These are phyloP conservation scores for Plagodis dolabraria DNA, from an alignment of 2,888 invertebrate genomes.

Conservation along the genomic window DNA sequence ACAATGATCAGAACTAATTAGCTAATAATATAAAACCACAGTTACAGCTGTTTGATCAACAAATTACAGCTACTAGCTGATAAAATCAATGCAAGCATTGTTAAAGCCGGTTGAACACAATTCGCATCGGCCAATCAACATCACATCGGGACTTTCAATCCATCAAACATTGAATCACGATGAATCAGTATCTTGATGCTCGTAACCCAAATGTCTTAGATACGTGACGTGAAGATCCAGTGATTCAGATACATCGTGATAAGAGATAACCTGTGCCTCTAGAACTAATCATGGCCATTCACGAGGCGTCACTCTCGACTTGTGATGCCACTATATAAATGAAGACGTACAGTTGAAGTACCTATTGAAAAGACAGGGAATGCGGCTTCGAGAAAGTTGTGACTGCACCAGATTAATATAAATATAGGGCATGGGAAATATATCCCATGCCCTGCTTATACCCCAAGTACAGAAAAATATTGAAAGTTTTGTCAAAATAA, in stretches of 20 bases:
- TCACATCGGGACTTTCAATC: conserved; percentile 59
- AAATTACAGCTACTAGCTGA: conserved; percentile 34
- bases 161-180: conserved; percentile 56
- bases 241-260: conserved; percentile 58
- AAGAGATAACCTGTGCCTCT: conserved; percentile 40
- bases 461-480: too few species aligned
- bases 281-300: conserved; percentile 45
- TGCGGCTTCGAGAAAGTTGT: conserved; percentile 19
- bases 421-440: too few species aligned
- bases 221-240: conserved; percentile 73
- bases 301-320: conserved; percentile 41
- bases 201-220: conserved; percentile 75
- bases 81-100: conserved; percentile 37
- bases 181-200: conserved; percentile 59
- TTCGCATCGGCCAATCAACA: conserved; percentile 50
- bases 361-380: conserved; percentile 12
- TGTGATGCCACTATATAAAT: conserved; percentile 33
- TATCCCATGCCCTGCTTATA: too few species aligned
- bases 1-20: conserved; percentile 10
- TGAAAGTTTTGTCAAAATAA: too few species aligned
- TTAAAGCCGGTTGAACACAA: conserved; percentile 44
- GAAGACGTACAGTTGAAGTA: conserved; percentile 27
- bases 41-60: conserved; percentile 28
- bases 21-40: conserved; percentile 11
- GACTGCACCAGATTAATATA: background rate